Conservation (phyloP, 1,140 invertebrate species). For the Megathymus violae region DNA sequence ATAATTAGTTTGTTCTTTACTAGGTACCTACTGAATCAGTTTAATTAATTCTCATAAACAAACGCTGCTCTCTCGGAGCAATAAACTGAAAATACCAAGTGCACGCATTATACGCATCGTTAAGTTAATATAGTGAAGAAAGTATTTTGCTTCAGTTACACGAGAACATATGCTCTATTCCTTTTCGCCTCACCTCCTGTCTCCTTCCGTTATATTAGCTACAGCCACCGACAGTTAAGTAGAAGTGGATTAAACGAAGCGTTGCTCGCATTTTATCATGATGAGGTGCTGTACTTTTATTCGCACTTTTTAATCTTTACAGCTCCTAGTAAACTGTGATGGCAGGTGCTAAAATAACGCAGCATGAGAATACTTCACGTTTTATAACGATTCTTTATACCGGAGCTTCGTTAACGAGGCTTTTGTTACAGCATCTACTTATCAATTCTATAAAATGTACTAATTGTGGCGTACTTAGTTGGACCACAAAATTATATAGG, state of each 20-base stretch:
- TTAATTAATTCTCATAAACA: slow-evolving; percentile 19
- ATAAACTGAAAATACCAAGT: slow-evolving; percentile 25
- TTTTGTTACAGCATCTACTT: slow-evolving; percentile 9
- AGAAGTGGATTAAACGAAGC: slow-evolving; percentile 24
- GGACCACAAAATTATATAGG: not conserved
- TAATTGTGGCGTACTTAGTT: slow-evolving; percentile 3
- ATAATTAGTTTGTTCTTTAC: not conserved
- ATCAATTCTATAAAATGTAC: slow-evolving; percentile 6
- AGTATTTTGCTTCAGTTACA: slow-evolving; percentile 21
- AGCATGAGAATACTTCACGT: slow-evolving; percentile 4
- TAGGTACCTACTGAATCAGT: not conserved
- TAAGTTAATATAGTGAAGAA: slow-evolving; percentile 15
- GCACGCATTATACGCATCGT: not conserved
- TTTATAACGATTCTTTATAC: slow-evolving; percentile 1
- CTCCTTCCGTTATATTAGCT: slow-evolving; percentile 5
- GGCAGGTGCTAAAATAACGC: slow-evolving; percentile 13
- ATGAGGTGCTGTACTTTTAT: slow-evolving; percentile 21
- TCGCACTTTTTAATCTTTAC: slow-evolving; percentile 27
- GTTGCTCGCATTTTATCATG: slow-evolving; percentile 22
- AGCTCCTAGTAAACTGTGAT: slow-evolving; percentile 13
- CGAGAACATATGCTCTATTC: slow-evolving; percentile 13
- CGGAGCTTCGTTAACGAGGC: slow-evolving; percentile 10
- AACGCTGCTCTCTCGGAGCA: slow-evolving; percentile 8
- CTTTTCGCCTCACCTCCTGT: slow-evolving; percentile 5
- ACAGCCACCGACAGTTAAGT: slow-evolving; percentile 9